phyloP scores from a whole-genome alignment of 2,113 vertebrate genomes.

The Lethenteron camtschaticum region DNA sequence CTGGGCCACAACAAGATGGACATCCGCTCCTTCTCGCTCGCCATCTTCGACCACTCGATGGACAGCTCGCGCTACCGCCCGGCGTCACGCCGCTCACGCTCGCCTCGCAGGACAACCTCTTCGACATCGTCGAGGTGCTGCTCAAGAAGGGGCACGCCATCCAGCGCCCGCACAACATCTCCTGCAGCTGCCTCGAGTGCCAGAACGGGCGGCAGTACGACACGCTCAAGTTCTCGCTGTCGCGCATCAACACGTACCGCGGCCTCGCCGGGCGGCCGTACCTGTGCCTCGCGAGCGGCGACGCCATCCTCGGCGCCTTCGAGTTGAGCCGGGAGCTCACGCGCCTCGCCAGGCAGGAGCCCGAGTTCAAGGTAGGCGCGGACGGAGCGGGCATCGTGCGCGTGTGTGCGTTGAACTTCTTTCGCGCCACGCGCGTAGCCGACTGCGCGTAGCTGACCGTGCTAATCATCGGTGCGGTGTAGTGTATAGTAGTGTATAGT shows the following conservation, averaged over 20 bases:
- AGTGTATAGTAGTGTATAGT: too few relatives aligned
- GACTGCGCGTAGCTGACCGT: too few relatives aligned
- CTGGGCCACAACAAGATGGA: conserved; percentile 42
- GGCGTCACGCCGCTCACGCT: conserved; percentile 59
- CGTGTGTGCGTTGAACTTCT: too few relatives aligned
- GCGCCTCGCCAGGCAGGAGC: conserved; percentile 49
- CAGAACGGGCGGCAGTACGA: conserved; percentile 52
- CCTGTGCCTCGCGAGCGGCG: conserved; percentile 45
- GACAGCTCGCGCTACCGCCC: conserved; percentile 57
- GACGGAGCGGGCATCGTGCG: too few relatives aligned
- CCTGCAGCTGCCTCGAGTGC: conserved; percentile 57
- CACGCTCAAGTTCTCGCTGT: conserved; percentile 63
- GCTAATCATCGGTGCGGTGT: too few relatives aligned
- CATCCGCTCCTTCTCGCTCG: conserved; percentile 52
- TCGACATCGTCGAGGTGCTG: conserved; percentile 55
- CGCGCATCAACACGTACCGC: conserved; percentile 63
- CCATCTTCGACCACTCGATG: conserved; percentile 58
- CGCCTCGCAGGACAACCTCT: conserved; percentile 66
- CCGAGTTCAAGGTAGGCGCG: conserved; percentile 51
- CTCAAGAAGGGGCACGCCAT: conserved; percentile 51
- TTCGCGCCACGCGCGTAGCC: too few relatives aligned
- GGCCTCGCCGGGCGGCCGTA: conserved; percentile 60
- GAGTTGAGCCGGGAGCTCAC: conserved; percentile 49
- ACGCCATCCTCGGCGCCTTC: conserved; percentile 54
- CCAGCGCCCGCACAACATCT: conserved; percentile 45